phyloP scores from a whole-genome alignment of 2,797 vertebrate genomes.

The Spea hammondii region DNA sequence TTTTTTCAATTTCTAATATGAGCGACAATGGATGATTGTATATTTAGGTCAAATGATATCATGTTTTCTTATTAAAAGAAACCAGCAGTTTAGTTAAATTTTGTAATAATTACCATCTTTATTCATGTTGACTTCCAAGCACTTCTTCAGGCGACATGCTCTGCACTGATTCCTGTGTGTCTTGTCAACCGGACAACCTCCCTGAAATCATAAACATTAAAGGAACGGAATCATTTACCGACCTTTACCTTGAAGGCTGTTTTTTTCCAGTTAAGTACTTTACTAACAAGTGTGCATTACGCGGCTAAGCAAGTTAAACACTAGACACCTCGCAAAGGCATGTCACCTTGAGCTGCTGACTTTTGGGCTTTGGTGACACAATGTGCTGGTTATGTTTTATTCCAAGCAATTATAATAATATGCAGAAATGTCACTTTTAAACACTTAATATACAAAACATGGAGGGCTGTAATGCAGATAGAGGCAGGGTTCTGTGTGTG shows the following conservation, averaged over 20 bases:
- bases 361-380: too few relatives aligned
- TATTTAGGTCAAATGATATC: conserved; percentile 42
- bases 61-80: conserved; percentile 43
- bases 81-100: conserved; percentile 26
- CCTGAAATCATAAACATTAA: conserved; percentile 67
- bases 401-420: too few relatives aligned
- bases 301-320: neutral
- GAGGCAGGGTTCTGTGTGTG: too few relatives aligned
- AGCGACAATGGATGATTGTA: conserved; percentile 49
- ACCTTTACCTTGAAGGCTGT: neutral
- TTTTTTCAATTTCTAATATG: conserved; percentile 41
- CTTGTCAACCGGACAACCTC: conserved; percentile 97
- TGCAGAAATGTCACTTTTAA: too few relatives aligned
- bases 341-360: too few relatives aligned
- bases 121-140: conserved; percentile 99
- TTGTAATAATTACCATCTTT: conserved; percentile 88
- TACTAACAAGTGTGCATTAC: too few relatives aligned
- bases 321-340: neutral
- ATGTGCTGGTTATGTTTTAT: too few relatives aligned
- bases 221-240: neutral
- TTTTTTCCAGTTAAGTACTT: neutral
- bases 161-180: conserved; percentile 98
- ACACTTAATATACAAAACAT: too few relatives aligned
- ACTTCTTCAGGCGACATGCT: conserved; percentile 97
- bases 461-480: too few relatives aligned